Conservation (phyloP, 2,113 vertebrate genomes). For the Alligator mississippiensis region DNA sequence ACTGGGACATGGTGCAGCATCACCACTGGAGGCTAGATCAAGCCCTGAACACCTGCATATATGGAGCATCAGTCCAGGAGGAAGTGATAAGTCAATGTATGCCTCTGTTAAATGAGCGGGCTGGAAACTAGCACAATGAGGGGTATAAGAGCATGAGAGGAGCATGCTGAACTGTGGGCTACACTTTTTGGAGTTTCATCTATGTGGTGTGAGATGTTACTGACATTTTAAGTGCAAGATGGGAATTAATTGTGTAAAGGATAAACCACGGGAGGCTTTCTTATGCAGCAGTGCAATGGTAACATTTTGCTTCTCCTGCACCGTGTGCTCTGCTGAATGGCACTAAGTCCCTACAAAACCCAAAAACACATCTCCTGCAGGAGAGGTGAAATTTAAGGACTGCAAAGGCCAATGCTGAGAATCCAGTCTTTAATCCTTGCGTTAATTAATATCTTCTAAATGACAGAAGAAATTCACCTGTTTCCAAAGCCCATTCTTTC, state of each 20-base stretch:
- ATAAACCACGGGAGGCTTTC: not conserved
- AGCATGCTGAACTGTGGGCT: not conserved
- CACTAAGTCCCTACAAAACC: conserved; percentile 9
- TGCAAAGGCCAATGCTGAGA: not conserved
- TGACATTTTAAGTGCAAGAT: not conserved
- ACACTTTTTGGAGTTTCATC: not conserved
- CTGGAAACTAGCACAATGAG: not conserved
- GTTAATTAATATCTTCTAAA: conserved; percentile 6
- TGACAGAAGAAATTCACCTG: not conserved
- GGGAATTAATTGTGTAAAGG: not conserved
- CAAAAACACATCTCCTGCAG: not conserved
- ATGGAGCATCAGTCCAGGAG: too few species aligned
- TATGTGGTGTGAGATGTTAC: not conserved
- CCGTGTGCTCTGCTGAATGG: not conserved
- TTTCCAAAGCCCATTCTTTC: not conserved
- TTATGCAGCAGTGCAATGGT: not conserved
- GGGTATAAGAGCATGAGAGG: not conserved
- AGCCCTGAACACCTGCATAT: too few species aligned
- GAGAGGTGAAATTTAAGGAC: conserved; percentile 20
- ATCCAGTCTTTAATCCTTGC: not conserved
- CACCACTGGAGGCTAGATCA: too few species aligned
- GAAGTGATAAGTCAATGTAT: too few species aligned
- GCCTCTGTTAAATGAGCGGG: too few species aligned
- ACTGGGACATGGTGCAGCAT: too few species aligned
- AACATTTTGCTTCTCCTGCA: rapidly evolving